phyloP scores from a whole-genome alignment of 2,797 vertebrate species.

The Salmo trutta region DNA sequence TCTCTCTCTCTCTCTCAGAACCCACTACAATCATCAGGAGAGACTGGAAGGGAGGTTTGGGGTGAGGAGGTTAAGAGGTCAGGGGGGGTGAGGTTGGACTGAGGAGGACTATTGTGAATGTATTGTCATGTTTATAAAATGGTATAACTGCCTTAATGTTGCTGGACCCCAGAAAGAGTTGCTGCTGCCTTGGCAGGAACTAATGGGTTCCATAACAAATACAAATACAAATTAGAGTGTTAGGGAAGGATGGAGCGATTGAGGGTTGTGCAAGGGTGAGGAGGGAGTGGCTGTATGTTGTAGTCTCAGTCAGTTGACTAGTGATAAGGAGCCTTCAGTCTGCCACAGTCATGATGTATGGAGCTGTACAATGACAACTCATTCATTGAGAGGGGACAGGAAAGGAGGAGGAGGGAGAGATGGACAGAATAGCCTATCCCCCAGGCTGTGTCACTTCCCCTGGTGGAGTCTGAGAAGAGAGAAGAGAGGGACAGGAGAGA shows the following conservation, averaged over 20 bases:
- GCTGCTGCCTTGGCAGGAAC: too few relatives aligned
- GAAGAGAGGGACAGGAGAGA: conserved; percentile 18
- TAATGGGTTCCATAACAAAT: too few relatives aligned
- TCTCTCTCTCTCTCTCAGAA: background rate
- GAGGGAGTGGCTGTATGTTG: background rate
- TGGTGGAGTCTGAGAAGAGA: conserved; percentile 4
- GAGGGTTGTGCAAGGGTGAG: background rate
- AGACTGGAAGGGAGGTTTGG: background rate
- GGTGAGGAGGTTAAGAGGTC: background rate
- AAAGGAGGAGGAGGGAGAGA: conserved; percentile 12
- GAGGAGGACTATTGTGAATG: background rate
- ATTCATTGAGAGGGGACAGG: background rate
- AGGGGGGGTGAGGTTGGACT: background rate
- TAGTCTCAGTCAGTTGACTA: background rate
- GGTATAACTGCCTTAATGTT: too few relatives aligned
- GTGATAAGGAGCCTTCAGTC: background rate
- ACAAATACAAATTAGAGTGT: background rate
- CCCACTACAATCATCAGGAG: background rate
- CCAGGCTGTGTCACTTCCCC: conserved; percentile 36
- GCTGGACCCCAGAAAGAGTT: too few relatives aligned
- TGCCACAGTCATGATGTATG: conserved; percentile 1
- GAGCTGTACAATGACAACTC: background rate
- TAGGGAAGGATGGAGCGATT: background rate
- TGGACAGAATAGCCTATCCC: conserved; percentile 38
- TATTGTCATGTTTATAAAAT: too few relatives aligned